Base-by-base conservation (phyloP, 2,113 vertebrate genomes). In the Ctenomys sociabilis region DNA sequence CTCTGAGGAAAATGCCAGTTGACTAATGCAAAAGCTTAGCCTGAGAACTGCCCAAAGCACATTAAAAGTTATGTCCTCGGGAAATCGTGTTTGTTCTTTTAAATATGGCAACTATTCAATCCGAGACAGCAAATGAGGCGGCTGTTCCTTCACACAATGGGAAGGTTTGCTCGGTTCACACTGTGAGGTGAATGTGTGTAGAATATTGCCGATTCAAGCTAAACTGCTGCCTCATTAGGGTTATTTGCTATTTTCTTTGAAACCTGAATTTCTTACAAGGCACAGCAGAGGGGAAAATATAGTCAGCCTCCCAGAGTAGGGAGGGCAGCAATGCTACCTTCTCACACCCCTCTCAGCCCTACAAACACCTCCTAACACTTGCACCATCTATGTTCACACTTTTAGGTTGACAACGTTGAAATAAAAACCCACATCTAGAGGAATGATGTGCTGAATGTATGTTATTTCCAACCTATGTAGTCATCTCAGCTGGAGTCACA, bases 61-160 rank as follows among this genome's bases (percentile, higher is more conserved):
- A 78, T 93, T 95, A 86, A 61, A 95, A 97, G 92, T 94, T 86
- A 87, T 87, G 63, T 96, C 80, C 97, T 85, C 26, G 96, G 88
- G 64, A 97, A 96, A 84, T 91, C 57, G 80, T 95, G 96, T 97
- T 97, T 97, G 94, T 97, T 97, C 93, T 97, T 93, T 95, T 97
- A 94, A 97, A 81, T 84, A 89, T 57, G 80, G 89, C 86, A 95
- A 95, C 95, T 88, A 88, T 81, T 96, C 59, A 93, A 73, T 22
- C 54, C 40, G 80, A 73, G 61, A 66, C 93, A 97, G 82, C 90
- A 97, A 97, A 97, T 89, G 90, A 96, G 43, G 83, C 45, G 54
- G 35, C 81, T 84, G n/a, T 22, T 92, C 83, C 89, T 91, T 91
- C 93, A 77, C 80, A n/a, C 19, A 4, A 96, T 92, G 72, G 68